phyloP scores from a whole-genome alignment of 2,797 vertebrate genomes.

The Lates japonicus region DNA sequence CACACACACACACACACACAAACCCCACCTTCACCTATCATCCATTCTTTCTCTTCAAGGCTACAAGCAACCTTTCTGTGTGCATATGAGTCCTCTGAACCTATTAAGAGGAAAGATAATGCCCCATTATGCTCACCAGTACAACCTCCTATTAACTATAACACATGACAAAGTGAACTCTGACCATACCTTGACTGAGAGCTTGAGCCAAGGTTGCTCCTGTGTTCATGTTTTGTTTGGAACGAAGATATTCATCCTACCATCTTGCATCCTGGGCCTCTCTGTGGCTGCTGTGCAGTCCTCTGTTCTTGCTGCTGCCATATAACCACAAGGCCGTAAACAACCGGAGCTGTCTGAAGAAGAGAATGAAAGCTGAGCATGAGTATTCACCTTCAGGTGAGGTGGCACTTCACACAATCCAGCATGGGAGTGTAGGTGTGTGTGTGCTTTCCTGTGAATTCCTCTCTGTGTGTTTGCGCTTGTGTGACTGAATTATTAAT shows the following conservation, averaged over 20 bases:
- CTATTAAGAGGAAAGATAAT: conserved; percentile 47
- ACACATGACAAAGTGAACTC: conserved; percentile 42
- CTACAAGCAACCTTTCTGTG: conserved; percentile 25
- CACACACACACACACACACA: conserved; percentile 11
- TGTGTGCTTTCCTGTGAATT: background rate
- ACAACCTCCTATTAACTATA: conserved; percentile 34
- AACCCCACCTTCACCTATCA: conserved; percentile 58
- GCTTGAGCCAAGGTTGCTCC: conserved; percentile 18
- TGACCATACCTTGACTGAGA: conserved; percentile 14
- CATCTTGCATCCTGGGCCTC: background rate
- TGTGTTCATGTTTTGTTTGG: conserved; percentile 21
- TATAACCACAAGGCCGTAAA: conserved; percentile 29
- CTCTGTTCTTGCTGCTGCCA: conserved; percentile 22
- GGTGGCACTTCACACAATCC: conserved; percentile 47
- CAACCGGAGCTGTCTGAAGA: conserved; percentile 42
- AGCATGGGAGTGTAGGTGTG: background rate
- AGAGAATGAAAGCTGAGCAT: conserved; percentile 50
- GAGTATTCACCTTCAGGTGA: conserved; percentile 61
- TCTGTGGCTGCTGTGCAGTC: conserved; percentile 6
- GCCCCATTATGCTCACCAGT: conserved; percentile 43
- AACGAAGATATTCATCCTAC: conserved; percentile 2
- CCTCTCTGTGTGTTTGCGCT: conserved; percentile 41
- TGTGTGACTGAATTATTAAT: conserved; percentile 84
- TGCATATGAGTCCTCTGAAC: conserved; percentile 32
- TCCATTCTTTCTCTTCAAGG: conserved; percentile 53